Evolutionary conservation across 2,797 vertebrate genomes (phyloP), one percentile per base, ranked within the genome.

Genomic region (Hemitrygon akajei): DNA sequence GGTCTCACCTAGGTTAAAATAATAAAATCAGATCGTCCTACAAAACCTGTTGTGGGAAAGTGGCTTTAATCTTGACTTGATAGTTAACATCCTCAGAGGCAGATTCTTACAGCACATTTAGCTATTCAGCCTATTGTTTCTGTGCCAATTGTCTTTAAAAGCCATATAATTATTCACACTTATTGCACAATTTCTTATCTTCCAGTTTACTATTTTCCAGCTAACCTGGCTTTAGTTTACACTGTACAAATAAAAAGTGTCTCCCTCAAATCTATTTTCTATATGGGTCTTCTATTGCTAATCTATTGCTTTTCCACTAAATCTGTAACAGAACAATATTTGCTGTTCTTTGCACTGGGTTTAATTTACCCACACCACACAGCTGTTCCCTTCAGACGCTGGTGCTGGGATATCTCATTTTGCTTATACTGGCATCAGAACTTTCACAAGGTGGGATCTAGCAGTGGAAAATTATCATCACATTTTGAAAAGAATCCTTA

Each of bases 1-100:
- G 34, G 18, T 63, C 86, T 89, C 34, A 89, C 63, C 86, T 89
- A 89, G 86, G 86, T 89, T 89, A 89, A 89, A 89, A 89, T 69
- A 89, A 89, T 89, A 87, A 87, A 87, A 89, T 66, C n/a, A 89
- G 86, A 37, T 89, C 63, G 66, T 37, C 63, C n/a, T 37, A 89
- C 63, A 89, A 89, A 89, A 89, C 86, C 86, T 89, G 81, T 84
- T 58, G 60, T 34, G 34, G 69, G 60, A 69, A 89, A 37, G 63
- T 69, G 63, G 63, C n/a, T 87, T 60, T 89, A 89, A 89, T 69
- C 60, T 37, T n/a, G 22, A 89, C 2, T 69, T 89, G 18, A 69
- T 14, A 14, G 3, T 87, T 87, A 16, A 14, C 58, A 34, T 14
- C 58, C 84, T 63, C 63, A 20, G 22, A 27, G 27, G 58, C 47